Evolutionary conservation across 2,797 vertebrate genomes (phyloP), one percentile per base, ranked within the genome.

Genomic region (Pogoniulus pusillus): DNA sequence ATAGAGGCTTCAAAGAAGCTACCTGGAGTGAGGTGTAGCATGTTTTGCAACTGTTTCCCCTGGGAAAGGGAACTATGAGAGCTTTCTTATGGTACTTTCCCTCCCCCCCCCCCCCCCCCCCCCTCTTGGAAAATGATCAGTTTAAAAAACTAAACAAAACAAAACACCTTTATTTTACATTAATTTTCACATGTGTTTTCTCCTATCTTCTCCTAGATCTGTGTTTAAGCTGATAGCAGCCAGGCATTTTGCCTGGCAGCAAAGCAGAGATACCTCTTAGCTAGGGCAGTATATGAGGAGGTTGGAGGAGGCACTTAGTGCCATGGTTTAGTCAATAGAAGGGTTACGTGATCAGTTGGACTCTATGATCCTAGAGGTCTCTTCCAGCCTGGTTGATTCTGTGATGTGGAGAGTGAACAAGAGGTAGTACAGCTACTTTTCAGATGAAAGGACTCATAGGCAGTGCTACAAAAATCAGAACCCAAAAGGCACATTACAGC

Each of bases 1-100:
- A 91, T n/a, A 55, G 69, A 68, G 12, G 62, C 90, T 93, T 92
- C 83, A 90, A 92, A 90, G 85, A 80, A 84, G 26, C 19, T 91
- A n/a, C 47, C 37, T 90, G 29, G 77, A 41, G 10, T 20, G 82
- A 92, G 57, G 34, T 82, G 43, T 49, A 65, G 64, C 12, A 49
- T 47, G 29, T 37, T 91, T 90, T 94, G 73, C 47, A 71, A 82
- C 84, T 62, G 74, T 74, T 91, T 90, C 34, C 54, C 84, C 4
- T 51, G n/a, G 85, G 62, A 84, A 91, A 90, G 70, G 54, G 80
- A 77, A 70, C 13, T 43, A 1, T 82, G 69, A 58, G 29, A 6
- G 5, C 41, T 89, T 91, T 76, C 39, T 81, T 74, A 7, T 53
- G 41, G 17, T 41, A 7, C 16, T 9, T 41, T 41, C n/a, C n/a